Percentiles rank a stretch among this genome's conserved stretches.
Evolutionary conservation across 2,113 vertebrate species (phyloP).

Genomic region (Mus pahari): DNA sequence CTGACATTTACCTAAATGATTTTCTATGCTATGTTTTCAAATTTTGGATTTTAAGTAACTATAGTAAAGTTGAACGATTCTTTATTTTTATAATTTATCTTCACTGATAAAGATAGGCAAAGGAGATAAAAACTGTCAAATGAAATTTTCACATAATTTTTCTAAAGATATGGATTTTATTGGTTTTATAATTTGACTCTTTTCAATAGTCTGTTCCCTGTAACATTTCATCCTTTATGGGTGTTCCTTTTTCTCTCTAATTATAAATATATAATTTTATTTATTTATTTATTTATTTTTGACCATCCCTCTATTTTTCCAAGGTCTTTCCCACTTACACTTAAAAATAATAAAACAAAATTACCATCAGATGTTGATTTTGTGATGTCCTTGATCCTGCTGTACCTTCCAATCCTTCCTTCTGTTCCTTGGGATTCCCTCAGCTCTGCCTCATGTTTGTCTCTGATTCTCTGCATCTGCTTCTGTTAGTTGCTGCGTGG

Average conservation of each 20-base stretch:
- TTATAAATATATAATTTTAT: too few species aligned
- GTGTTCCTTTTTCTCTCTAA: background rate
- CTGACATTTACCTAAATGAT: background rate
- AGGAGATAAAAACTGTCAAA: background rate
- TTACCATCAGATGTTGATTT: too few species aligned
- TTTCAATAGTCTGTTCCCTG: background rate
- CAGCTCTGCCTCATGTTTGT: background rate
- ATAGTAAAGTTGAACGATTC: background rate
- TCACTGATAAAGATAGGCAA: background rate
- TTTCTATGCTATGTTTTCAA: background rate
- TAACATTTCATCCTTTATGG: background rate
- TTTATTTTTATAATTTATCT: background rate
- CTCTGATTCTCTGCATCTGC: background rate
- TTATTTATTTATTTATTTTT: background rate
- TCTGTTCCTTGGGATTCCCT: background rate
- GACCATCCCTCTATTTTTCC: background rate
- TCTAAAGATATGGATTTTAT: background rate
- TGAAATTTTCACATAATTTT: background rate
- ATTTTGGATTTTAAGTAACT: background rate
- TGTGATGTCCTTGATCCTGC: too few species aligned
- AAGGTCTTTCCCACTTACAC: background rate
- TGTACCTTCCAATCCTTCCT: background rate
- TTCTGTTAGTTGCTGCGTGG: background rate
- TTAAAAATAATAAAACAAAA: background rate
- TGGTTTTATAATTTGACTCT: background rate